Base-by-base conservation (phyloP, 2,888 invertebrate species). In the Hydropsyche betteni region DNA sequence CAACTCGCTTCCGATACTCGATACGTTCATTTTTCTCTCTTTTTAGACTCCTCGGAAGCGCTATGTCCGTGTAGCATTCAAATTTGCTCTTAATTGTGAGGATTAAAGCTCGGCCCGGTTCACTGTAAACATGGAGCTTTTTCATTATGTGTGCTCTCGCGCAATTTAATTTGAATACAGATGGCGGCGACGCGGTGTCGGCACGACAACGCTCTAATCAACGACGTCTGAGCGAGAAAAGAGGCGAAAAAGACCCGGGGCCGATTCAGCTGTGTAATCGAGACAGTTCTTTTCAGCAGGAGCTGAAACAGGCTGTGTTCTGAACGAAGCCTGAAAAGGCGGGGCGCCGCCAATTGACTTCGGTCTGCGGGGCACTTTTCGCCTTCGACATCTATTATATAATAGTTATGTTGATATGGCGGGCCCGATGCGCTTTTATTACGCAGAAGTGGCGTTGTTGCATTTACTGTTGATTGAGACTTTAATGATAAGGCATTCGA, bases 111-210 rank as follows among this genome's bases (percentile, higher is more conserved):
- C 72, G 72, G 10, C 44, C 53, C 12, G 70, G 53, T 6, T 33
- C 51, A 52, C 52, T n/a, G 72, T 72, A 72, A 58, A 72, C 72
- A 72, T 34, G 72, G 72, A 36, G 36, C 58, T 72, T 61, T 72
- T 72, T 72, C 72, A 72, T 72, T 72, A 72, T 50, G 72, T 72
- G 58, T 72, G 55, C 58, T 44, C n/a, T 55, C 55, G 38, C 33
- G 72, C 61, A 16, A 61, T 72, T 72, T 72, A 72, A 72, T 72
- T 72, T 72, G 72, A 72, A 72, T 72, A 72, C 55, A 72, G 72
- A 72, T 61, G 72, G 61, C 55, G 72, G 58, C 72, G 72, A 58
- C 72, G 51, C 12, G 70, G 72, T 58, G 72, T 8, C 72, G 33
- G 53, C 52, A 10, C 52, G 70, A 36, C 70, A 4, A 12, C 7